Evolutionary conservation across 2,888 invertebrate genomes (phyloP).

Genomic region (Brassicogethes aeneus): DNA sequence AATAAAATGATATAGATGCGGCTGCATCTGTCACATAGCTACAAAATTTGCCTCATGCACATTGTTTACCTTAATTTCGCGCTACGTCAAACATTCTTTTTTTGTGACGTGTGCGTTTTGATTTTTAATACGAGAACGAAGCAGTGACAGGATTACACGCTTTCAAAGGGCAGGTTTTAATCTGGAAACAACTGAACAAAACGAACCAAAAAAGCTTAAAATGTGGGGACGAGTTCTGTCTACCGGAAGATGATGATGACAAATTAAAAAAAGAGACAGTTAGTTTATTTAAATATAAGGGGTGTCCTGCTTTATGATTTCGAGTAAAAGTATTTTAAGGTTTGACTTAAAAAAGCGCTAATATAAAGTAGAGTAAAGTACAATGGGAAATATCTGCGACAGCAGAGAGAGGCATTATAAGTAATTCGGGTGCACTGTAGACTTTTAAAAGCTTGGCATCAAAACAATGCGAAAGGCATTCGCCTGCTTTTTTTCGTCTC

Average conservation of each 20-base stretch:
- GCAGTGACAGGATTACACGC: neutral
- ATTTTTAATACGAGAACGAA: neutral
- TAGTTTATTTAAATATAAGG: too few species aligned
- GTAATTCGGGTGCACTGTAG: constrained; percentile 16
- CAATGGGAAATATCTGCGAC: constrained; percentile 1
- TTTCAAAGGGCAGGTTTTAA: neutral
- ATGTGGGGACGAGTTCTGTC: constrained; percentile 4
- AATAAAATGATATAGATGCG: too few species aligned
- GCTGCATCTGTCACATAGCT: too few species aligned
- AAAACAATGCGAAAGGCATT: constrained; percentile 35
- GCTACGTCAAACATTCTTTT: neutral
- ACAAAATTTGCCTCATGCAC: too few species aligned
- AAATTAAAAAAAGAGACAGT: too few species aligned
- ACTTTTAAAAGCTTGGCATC: constrained; percentile 35
- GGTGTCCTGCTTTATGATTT: too few species aligned
- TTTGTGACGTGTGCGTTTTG: neutral
- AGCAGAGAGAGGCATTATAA: constrained; percentile 15
- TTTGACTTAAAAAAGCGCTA: too few species aligned
- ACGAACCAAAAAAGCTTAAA: too few species aligned
- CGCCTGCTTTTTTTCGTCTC: too few species aligned
- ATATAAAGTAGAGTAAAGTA: too few species aligned
- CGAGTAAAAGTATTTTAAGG: too few species aligned
- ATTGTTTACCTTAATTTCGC: constrained; percentile 1
- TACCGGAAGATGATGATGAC: neutral
- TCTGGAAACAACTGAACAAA: too few species aligned